Conservation (phyloP, 2,888 invertebrate genomes). For the Portevinia maculata region DNA sequence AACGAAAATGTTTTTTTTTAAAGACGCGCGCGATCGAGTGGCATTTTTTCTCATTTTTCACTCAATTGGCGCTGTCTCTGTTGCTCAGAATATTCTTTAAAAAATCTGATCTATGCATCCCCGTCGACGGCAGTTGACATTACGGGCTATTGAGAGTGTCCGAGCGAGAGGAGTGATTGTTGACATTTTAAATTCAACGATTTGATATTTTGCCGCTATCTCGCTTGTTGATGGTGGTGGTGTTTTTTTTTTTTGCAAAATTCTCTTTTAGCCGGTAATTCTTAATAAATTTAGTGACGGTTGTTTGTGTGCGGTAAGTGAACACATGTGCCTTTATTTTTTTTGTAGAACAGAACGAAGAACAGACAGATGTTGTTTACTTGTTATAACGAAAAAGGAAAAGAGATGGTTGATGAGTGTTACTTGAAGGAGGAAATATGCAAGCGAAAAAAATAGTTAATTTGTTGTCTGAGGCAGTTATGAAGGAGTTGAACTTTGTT, state of each 20-base stretch:
- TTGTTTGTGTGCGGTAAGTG: neutral
- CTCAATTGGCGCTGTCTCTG: slow-evolving; percentile 40
- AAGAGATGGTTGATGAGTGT: slow-evolving; percentile 23
- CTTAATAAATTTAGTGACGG: slow-evolving; percentile 21
- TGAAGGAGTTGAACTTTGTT: slow-evolving; percentile 7
- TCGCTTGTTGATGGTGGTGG: slow-evolving; percentile 3
- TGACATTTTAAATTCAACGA: slow-evolving; percentile 21
- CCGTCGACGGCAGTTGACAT: slow-evolving; percentile 1
- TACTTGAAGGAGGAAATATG: slow-evolving; percentile 4
- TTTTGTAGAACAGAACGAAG: neutral
- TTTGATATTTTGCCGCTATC: slow-evolving; percentile 43
- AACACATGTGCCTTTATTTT: slow-evolving; percentile 25
- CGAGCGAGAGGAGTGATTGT: slow-evolving; percentile 18
- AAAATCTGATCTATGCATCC: neutral
- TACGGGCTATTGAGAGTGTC: neutral
- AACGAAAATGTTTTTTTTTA: slow-evolving; percentile 12
- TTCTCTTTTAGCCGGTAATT: slow-evolving; percentile 62
- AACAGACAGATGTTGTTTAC: slow-evolving; percentile 25
- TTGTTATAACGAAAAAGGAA: neutral
- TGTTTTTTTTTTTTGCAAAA: slow-evolving; percentile 38
- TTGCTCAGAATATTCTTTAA: slow-evolving; percentile 54
- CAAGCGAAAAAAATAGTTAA: slow-evolving; percentile 27
- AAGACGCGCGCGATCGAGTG: slow-evolving; percentile 70
- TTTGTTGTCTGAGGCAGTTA: neutral
- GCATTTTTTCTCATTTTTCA: slow-evolving; percentile 30